Percentiles rank a stretch among this genome's conserved stretches.
phyloP scores from a whole-genome alignment of 2,113 vertebrate genomes.

The Mustela nigripes region DNA sequence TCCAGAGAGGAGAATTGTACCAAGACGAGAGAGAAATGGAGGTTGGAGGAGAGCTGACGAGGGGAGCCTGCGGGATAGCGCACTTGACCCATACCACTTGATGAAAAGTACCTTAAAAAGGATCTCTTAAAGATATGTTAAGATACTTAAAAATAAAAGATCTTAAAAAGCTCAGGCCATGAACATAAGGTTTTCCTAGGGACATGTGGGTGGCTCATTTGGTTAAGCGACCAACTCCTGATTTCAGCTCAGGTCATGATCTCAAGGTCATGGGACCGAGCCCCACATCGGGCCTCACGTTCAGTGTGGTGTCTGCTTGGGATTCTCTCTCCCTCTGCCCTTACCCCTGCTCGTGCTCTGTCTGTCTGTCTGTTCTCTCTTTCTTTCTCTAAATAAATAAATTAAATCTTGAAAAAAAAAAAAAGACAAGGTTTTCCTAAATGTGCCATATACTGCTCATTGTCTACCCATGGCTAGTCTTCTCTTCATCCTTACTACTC shows the following conservation, averaged over 20 bases:
- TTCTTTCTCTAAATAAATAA: not conserved
- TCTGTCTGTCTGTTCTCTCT: not conserved
- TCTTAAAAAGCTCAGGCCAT: constrained; percentile 1
- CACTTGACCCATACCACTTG: not conserved
- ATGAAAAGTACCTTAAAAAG: constrained; percentile 13
- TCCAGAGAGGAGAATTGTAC: not conserved
- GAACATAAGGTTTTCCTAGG: not conserved
- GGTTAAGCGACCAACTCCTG: not conserved
- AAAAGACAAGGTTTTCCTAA: not conserved
- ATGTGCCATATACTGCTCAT: not conserved
- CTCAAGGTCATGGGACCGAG: not conserved
- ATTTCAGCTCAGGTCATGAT: not conserved
- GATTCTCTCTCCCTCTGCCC: not conserved
- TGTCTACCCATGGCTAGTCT: not conserved
- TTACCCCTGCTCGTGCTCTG: not conserved
- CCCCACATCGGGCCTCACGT: not conserved
- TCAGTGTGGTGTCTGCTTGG: not conserved
- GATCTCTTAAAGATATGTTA: not conserved
- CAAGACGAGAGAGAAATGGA: constrained; percentile 8
- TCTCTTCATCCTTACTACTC: not conserved
- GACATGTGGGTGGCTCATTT: not conserved
- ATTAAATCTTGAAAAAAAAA: not conserved
- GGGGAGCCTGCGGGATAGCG: not conserved
- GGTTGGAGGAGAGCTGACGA: not conserved
- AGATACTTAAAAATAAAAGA: not conserved